phyloP scores from a whole-genome alignment of 1,140 invertebrate species.

The Drosophila nebulosa region DNA sequence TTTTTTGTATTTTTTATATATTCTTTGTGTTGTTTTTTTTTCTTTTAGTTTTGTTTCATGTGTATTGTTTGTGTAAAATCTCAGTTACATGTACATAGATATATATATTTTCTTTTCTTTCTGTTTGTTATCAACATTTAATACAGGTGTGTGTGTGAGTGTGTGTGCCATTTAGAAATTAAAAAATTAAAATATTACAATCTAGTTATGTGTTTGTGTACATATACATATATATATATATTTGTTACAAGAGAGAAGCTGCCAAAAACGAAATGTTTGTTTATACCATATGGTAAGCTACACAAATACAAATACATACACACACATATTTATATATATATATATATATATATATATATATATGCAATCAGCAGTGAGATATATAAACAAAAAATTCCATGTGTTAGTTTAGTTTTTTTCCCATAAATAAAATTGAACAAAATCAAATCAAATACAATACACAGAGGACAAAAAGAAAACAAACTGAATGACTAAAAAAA shows the following conservation, averaged over 20 bases:
- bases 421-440: background rate
- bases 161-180: slow-evolving; percentile 29
- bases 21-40: background rate
- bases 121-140: slow-evolving; percentile 38
- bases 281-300: background rate
- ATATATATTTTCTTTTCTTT: slow-evolving; percentile 29
- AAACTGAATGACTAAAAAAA: slow-evolving; percentile 31
- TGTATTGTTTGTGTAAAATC: slow-evolving; percentile 38
- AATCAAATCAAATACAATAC: background rate
- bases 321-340: too few species aligned
- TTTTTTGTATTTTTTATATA: background rate
- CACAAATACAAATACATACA: background rate
- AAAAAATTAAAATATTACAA: slow-evolving; percentile 19
- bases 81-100: slow-evolving; percentile 29
- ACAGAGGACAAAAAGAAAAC: background rate
- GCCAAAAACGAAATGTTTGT: background rate
- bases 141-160: slow-evolving; percentile 22
- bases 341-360: too few species aligned
- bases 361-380: background rate
- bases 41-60: background rate
- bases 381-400: background rate
- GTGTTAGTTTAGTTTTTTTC: background rate
- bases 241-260: background rate
- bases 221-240: background rate
- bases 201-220: slow-evolving; percentile 12